Percentiles rank a stretch among this genome's conserved stretches.
Conservation (phyloP, 2,113 vertebrate genomes). For the Epinephelus lanceolatus region DNA sequence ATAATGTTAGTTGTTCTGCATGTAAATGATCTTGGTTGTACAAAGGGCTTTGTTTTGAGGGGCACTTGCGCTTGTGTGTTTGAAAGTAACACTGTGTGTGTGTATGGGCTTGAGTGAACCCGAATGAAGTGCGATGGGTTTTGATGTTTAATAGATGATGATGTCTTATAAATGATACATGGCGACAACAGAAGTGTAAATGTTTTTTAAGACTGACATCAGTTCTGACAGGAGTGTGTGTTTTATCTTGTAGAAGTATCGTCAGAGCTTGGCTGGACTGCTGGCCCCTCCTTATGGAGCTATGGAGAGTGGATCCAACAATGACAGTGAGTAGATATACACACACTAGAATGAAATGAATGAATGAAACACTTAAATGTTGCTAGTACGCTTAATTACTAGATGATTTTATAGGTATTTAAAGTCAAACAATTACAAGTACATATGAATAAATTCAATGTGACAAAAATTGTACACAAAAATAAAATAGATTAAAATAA, state of each 20-base stretch:
- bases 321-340: conserved; percentile 92
- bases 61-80: conserved; percentile 36
- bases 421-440: too few species aligned
- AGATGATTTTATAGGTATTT: not conserved
- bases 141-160: conserved; percentile 2
- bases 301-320: conserved; percentile 97
- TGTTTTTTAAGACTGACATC: not conserved
- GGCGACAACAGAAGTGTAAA: not conserved
- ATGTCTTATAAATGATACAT: conserved; percentile 11
- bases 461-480: too few species aligned
- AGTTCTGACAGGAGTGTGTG: conserved; percentile 25
- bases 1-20: conserved; percentile 75
- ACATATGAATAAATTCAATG: too few species aligned
- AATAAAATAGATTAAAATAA: too few species aligned
- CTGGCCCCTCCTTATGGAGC: conserved; percentile 98
- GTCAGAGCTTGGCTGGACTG: conserved; percentile 97
- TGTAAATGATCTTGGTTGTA: conserved; percentile 76
- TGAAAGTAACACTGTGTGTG: conserved; percentile 25
- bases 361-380: conserved; percentile 6
- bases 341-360: conserved; percentile 9
- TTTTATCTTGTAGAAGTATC: conserved; percentile 92
- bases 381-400: not conserved
- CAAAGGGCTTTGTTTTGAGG: conserved; percentile 79
- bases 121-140: not conserved
- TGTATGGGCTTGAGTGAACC: not conserved